phyloP scores from a whole-genome alignment of 2,888 invertebrate genomes.

The Lordiphosa andalusiaca region DNA sequence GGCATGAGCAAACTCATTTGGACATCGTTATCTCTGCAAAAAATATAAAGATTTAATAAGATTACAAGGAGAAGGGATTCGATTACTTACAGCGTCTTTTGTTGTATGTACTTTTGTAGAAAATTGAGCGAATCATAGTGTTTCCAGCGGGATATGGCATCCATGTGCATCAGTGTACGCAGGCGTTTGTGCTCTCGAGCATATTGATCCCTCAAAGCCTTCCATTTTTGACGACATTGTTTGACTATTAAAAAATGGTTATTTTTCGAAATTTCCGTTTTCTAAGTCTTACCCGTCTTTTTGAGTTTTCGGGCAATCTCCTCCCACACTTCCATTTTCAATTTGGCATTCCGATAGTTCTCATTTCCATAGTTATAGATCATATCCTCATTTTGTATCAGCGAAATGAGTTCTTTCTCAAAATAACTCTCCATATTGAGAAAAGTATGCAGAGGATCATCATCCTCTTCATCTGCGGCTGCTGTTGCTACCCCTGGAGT shows the following conservation, averaged over 20 bases:
- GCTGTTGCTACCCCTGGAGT: not conserved
- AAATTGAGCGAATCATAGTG: conserved; percentile 77
- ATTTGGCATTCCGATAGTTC: conserved; percentile 75
- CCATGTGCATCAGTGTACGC: conserved; percentile 58
- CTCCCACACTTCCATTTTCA: conserved; percentile 76
- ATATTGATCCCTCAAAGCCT: conserved; percentile 77
- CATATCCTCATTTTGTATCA: conserved; percentile 74
- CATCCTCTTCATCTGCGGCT: conserved; percentile 73
- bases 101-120: conserved; percentile 75
- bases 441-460: conserved; percentile 78
- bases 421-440: conserved; percentile 79
- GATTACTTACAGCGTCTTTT: conserved; percentile 67
- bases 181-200: conserved; percentile 78
- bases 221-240: conserved; percentile 79
- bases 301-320: conserved; percentile 78
- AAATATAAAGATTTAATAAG: not conserved
- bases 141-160: conserved; percentile 75
- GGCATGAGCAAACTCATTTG: conserved; percentile 60
- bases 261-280: not conserved
- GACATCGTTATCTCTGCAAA: conserved; percentile 55
- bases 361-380: conserved; percentile 75
- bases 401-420: conserved; percentile 76
- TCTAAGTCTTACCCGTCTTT: conserved; percentile 61
- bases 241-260: conserved; percentile 48
- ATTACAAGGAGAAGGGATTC: not conserved